A percentile compares a stretch with the other conserved stretches of the same genome.
These are phyloP conservation scores for Lepus americanus DNA, from an alignment of 2,113 vertebrate species.

Conservation along the genomic window DNA sequence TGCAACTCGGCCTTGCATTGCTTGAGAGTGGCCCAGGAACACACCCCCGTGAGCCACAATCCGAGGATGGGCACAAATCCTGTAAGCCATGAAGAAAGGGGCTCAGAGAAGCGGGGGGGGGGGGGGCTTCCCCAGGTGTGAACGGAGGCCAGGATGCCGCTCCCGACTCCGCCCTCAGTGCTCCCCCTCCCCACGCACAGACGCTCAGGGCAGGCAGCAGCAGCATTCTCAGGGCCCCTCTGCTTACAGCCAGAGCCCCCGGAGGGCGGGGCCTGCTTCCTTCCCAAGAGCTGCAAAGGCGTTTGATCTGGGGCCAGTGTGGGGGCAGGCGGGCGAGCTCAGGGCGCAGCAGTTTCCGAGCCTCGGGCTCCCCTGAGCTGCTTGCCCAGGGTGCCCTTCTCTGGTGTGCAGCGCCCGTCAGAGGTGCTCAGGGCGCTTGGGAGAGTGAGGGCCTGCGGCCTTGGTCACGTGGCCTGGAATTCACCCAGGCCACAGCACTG, in stretches of 20 bases:
- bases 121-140: not conserved
- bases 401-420: not conserved
- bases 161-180: not conserved
- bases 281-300: not conserved
- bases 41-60: not conserved
- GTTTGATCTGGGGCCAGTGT: not conserved
- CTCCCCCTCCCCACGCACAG: no score
- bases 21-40: not conserved
- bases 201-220: not conserved
- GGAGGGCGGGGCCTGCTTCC: not conserved
- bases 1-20: not conserved
- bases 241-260: not conserved
- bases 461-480: not conserved
- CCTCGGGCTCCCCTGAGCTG: not conserved
- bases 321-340: not conserved
- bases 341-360: not conserved
- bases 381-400: not conserved
- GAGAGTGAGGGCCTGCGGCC: not conserved
- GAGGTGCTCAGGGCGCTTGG: not conserved
- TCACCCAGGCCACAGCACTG: rapidly evolving
- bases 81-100: not conserved
- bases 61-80: not conserved
- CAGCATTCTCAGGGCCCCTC: not conserved
- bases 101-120: not conserved
- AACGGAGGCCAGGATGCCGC: not conserved